Evolutionary conservation across 2,113 vertebrate genomes (phyloP).

Genomic region (Pimephales promelas): DNA sequence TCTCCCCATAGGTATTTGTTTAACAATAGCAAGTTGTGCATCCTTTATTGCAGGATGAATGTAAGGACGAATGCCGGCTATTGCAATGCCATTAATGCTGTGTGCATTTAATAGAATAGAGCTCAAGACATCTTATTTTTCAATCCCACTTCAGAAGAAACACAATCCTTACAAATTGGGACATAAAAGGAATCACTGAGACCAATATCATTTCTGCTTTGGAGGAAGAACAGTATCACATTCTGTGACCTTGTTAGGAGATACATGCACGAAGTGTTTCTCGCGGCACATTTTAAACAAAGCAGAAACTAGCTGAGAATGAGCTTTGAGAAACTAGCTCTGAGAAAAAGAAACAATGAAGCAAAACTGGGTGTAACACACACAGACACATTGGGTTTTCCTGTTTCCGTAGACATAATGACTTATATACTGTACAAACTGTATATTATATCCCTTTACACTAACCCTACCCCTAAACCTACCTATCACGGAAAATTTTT

Average conservation of each 20-base stretch:
- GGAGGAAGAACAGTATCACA: conserved; percentile 20
- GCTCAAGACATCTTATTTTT: conserved; percentile 14
- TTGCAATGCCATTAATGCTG: background rate
- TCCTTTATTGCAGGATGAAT: background rate
- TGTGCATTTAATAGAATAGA: background rate
- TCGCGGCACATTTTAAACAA: conserved; percentile 14
- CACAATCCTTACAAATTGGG: background rate
- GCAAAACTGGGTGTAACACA: conserved; percentile 18
- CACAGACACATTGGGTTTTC: background rate
- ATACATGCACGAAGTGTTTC: conserved; percentile 20
- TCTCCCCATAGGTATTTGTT: background rate
- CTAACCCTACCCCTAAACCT: too few species aligned
- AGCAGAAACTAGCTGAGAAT: conserved; percentile 1
- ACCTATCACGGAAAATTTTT: too few species aligned
- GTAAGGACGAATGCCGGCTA: background rate
- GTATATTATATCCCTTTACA: too few species aligned
- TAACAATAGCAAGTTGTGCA: background rate
- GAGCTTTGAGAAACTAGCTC: background rate
- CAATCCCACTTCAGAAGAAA: conserved; percentile 17
- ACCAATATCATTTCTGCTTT: conserved; percentile 25
- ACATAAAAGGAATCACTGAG: background rate
- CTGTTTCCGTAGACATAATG: too few species aligned
- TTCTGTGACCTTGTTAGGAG: conserved; percentile 41
- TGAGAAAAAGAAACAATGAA: conserved; percentile 22
- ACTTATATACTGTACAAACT: too few species aligned